A percentile compares a stretch with the other conserved stretches of the same genome.
phyloP scores from a whole-genome alignment of 2,797 vertebrate species.

The Eurystomus glaucurus region DNA sequence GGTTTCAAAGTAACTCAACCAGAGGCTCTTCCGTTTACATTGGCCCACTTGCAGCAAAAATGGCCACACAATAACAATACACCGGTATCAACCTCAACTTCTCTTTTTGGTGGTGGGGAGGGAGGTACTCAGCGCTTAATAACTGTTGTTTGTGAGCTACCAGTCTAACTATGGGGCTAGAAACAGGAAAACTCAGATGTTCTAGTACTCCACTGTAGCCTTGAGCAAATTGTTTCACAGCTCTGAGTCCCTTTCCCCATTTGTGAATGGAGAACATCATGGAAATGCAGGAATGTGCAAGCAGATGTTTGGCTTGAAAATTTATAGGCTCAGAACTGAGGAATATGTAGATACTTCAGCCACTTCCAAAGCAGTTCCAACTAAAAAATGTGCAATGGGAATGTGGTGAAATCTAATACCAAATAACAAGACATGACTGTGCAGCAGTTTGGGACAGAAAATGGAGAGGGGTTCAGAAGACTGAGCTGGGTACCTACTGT shows the following conservation, averaged over 20 bases:
- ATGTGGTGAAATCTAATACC: background rate
- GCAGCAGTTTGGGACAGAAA: background rate
- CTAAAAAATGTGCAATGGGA: background rate
- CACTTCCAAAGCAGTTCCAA: background rate
- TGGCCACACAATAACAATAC: background rate
- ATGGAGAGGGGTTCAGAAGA: background rate
- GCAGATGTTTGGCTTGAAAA: background rate
- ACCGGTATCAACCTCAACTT: background rate
- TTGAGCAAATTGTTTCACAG: background rate
- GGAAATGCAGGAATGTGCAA: background rate
- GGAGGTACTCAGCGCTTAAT: background rate
- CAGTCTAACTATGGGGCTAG: background rate
- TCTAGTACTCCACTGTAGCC: background rate
- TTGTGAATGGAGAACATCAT: background rate
- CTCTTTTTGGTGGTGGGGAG: background rate
- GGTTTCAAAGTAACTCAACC: background rate
- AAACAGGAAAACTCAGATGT: background rate
- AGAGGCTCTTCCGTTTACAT: background rate
- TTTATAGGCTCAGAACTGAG: background rate
- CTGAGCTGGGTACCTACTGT: accelerated
- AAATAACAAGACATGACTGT: accelerated
- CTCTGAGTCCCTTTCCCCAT: background rate
- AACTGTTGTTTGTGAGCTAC: background rate
- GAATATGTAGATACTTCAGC: background rate
- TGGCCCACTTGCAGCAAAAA: background rate